A percentile compares a stretch with the other conserved stretches of the same genome.
Evolutionary conservation across 2,797 vertebrate genomes (phyloP).

Genomic region (Syncerus caffer): DNA sequence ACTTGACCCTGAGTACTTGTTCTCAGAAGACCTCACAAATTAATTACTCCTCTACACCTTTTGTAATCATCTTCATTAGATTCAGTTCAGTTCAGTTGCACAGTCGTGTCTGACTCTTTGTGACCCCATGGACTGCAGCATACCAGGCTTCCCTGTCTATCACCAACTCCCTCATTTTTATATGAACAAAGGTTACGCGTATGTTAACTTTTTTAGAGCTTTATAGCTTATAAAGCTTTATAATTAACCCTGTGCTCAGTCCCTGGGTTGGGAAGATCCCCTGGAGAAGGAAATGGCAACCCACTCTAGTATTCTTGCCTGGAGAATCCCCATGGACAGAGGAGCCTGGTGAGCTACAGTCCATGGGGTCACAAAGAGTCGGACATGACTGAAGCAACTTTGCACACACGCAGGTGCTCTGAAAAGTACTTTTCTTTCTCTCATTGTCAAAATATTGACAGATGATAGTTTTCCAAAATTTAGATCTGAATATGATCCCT

Average conservation of each 20-base stretch:
- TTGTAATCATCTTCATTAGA: background rate
- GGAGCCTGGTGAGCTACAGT: background rate
- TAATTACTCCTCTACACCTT: background rate
- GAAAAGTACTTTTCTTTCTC: background rate
- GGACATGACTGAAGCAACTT: background rate
- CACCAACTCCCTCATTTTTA: background rate
- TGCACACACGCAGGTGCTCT: background rate
- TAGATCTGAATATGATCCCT: background rate
- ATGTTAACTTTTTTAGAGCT: background rate
- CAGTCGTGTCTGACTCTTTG: background rate
- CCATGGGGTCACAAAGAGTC: background rate
- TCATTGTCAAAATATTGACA: background rate
- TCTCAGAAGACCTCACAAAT: background rate
- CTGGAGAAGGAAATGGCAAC: background rate
- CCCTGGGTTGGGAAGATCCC: background rate
- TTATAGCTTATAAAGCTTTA: background rate
- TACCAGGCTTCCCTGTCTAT: background rate
- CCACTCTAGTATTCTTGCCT: background rate
- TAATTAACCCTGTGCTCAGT: background rate
- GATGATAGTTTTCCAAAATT: background rate
- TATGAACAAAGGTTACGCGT: background rate
- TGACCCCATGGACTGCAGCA: background rate
- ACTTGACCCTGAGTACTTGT: background rate
- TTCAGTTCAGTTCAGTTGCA: background rate
- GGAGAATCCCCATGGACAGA: background rate